Conservation (phyloP, 1,140 invertebrate genomes). For the Drosophila lowei region DNA sequence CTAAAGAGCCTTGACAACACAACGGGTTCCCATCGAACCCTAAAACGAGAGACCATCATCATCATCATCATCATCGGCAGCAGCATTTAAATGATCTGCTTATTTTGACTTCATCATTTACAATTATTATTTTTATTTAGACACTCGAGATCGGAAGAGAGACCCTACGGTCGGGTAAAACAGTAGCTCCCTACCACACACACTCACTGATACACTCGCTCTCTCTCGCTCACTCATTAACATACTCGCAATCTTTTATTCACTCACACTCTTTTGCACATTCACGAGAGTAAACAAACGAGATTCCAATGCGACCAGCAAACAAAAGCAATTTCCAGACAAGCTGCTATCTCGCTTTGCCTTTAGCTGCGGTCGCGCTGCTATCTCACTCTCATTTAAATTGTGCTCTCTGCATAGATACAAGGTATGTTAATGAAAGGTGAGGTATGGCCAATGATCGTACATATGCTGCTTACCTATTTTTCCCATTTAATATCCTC, state of each 20-base stretch:
- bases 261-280: no score
- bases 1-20: background rate
- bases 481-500: background rate
- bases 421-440: no score
- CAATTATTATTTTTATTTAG: conserved; percentile 82
- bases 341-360: background rate
- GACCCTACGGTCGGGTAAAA: conserved; percentile 47
- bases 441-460: no score
- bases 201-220: background rate
- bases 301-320: no score
- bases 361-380: background rate
- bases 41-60: conserved; percentile 3
- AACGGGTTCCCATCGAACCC: conserved; percentile 21
- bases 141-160: conserved; percentile 53
- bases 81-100: conserved; percentile 75
- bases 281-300: no score
- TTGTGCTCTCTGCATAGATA: no score
- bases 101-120: conserved; percentile 81
- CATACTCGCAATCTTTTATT: conserved; percentile 13
- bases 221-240: conserved; percentile 28
- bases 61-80: conserved; percentile 6
- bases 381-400: no score
- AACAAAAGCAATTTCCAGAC: no score
- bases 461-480: no score
- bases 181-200: conserved; percentile 60